phyloP scores from a whole-genome alignment of 2,797 vertebrate genomes.

The Girardinus metallicus region DNA sequence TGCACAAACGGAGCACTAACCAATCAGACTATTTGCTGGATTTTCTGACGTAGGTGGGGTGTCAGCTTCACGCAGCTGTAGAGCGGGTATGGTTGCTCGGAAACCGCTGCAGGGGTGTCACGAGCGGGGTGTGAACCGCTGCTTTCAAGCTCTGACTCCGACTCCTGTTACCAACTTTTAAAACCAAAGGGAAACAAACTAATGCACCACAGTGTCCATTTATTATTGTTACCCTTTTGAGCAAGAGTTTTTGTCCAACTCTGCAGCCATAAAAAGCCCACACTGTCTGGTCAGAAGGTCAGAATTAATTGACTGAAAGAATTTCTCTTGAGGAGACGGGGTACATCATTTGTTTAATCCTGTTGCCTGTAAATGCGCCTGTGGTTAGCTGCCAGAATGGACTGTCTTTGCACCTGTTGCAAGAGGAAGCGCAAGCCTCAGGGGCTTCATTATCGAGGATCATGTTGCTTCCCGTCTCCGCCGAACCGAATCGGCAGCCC shows the following conservation, averaged over 20 bases:
- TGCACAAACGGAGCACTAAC: too few relatives aligned
- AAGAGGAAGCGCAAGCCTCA: constrained; percentile 80
- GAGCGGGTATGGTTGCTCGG: constrained; percentile 90
- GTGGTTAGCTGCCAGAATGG: constrained; percentile 74
- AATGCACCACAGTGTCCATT: constrained; percentile 27
- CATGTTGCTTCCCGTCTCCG: constrained; percentile 79
- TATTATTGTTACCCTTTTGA: background rate
- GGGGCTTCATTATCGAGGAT: constrained; percentile 83
- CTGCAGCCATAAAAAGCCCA: constrained; percentile 8
- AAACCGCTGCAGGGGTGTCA: constrained; percentile 87
- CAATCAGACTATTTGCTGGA: too few relatives aligned
- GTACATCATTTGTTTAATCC: constrained; percentile 73
- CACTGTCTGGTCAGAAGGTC: constrained; percentile 21
- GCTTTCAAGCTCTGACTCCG: constrained; percentile 49
- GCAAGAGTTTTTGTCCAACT: constrained; percentile 16
- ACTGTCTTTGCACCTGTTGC: constrained; percentile 85
- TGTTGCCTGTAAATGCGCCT: constrained; percentile 75
- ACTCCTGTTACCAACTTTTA: constrained; percentile 19
- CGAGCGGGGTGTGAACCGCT: constrained; percentile 82
- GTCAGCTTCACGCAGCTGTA: too few relatives aligned
- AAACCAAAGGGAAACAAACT: constrained; percentile 17
- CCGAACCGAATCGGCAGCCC: constrained; percentile 67
- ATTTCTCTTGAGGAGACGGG: constrained; percentile 37
- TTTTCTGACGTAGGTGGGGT: too few relatives aligned
- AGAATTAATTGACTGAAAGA: constrained; percentile 37